These are phyloP conservation scores for Halictus rubicundus DNA, from an alignment of 1,140 invertebrate genomes.

Conservation along the genomic window DNA sequence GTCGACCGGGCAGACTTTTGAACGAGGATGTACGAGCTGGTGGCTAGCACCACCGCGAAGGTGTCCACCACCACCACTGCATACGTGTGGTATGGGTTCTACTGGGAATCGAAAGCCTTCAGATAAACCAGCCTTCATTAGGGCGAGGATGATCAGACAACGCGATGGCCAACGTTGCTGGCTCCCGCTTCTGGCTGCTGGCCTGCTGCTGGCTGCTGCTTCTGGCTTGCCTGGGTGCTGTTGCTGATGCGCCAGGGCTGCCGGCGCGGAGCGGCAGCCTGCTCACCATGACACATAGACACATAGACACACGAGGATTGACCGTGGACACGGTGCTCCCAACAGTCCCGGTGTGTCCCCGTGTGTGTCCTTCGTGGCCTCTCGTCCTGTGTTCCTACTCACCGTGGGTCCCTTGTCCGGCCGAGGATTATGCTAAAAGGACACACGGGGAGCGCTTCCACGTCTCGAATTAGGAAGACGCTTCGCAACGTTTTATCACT, in stretches of 20 bases:
- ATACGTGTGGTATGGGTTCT: slow-evolving; percentile 79
- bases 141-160: slow-evolving; percentile 81
- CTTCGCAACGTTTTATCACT: slow-evolving; percentile 47
- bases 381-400: slow-evolving; percentile 58
- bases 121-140: slow-evolving; percentile 82
- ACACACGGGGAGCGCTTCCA: slow-evolving; percentile 68
- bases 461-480: slow-evolving; percentile 73
- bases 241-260: slow-evolving; percentile 37
- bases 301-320: slow-evolving; percentile 55
- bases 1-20: slow-evolving; percentile 70
- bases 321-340: slow-evolving; percentile 48
- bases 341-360: slow-evolving; percentile 52
- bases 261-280: slow-evolving; percentile 58
- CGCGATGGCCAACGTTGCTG: slow-evolving; percentile 74
- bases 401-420: slow-evolving; percentile 71
- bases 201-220: slow-evolving; percentile 52
- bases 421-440: slow-evolving; percentile 77
- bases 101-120: slow-evolving; percentile 80
- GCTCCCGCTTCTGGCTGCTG: slow-evolving; percentile 58
- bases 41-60: slow-evolving; percentile 79
- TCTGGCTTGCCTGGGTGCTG: not conserved
- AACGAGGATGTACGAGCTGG: slow-evolving; percentile 74
- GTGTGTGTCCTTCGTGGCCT: slow-evolving; percentile 57
- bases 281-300: slow-evolving; percentile 52
- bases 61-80: slow-evolving; percentile 74